These are phyloP conservation scores for Cladopsammia gracilis DNA, from an alignment of 64 coral and sea anemone species.

Conservation along the genomic window DNA sequence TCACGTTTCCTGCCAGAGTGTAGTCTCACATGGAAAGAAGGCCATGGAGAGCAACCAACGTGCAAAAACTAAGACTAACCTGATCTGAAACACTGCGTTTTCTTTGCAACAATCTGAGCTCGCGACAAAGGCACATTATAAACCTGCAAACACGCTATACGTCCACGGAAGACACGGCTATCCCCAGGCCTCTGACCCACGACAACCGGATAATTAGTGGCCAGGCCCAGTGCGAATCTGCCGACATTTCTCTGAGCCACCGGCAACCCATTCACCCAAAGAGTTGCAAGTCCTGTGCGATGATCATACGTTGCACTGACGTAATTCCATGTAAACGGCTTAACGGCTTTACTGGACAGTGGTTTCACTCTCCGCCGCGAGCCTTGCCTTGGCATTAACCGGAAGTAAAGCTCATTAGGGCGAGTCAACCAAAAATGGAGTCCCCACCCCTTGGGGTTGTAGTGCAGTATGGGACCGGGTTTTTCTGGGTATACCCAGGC, in stretches of 20 bases:
- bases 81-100: slow-evolving; percentile 62
- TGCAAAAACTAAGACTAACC: background rate
- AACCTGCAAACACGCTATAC: slow-evolving; percentile 79
- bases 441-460: slow-evolving; percentile 73
- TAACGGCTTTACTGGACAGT: slow-evolving; percentile 39
- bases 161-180: slow-evolving; percentile 76
- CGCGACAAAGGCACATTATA: slow-evolving; percentile 66
- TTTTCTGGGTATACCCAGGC: slow-evolving; percentile 91
- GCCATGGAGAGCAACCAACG: no score
- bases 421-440: slow-evolving; percentile 82
- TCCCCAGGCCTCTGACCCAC: slow-evolving; percentile 83
- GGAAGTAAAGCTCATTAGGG: slow-evolving; percentile 73
- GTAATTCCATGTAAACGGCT: slow-evolving; percentile 81
- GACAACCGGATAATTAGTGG: slow-evolving; percentile 79
- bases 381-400: slow-evolving; percentile 70
- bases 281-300: slow-evolving; percentile 65
- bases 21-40: background rate
- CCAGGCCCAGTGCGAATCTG: slow-evolving; percentile 55
- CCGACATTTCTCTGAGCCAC: slow-evolving; percentile 71
- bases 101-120: slow-evolving; percentile 61
- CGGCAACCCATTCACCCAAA: slow-evolving; percentile 79
- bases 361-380: slow-evolving; percentile 25
- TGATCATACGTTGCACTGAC: slow-evolving; percentile 79
- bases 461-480: slow-evolving; percentile 84
- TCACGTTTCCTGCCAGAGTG: no score